Percentiles rank a stretch among this genome's conserved stretches.
Conservation (phyloP, 2,113 vertebrate genomes). For the Pygoscelis adeliae region DNA sequence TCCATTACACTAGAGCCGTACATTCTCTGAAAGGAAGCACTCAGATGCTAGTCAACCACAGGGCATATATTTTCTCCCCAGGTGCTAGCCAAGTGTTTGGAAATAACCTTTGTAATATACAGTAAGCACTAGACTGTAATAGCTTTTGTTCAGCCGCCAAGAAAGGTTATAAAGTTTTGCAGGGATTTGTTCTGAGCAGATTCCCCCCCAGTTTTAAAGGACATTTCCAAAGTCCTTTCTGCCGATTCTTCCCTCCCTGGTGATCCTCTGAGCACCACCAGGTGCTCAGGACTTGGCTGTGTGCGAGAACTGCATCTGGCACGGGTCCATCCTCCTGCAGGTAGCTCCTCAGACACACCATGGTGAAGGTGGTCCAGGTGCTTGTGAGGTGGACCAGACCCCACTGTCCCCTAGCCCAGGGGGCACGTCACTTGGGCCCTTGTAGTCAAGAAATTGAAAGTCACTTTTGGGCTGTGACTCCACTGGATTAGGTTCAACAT, state of each 20-base stretch:
- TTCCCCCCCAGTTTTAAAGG: not conserved
- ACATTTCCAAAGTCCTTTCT: not conserved
- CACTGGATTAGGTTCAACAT: not conserved
- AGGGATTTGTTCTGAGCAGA: not conserved
- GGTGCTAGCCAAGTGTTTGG: conserved; percentile 27
- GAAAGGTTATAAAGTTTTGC: conserved; percentile 13
- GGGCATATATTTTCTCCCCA: conserved; percentile 20
- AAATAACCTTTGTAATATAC: conserved; percentile 13
- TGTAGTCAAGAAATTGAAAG: not conserved
- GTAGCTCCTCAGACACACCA: not conserved
- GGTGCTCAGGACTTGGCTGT: not conserved
- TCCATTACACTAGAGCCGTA: not conserved
- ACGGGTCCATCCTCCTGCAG: not conserved
- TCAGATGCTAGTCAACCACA: not conserved
- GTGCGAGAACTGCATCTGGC: not conserved
- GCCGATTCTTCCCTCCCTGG: not conserved
- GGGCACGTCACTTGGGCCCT: not conserved
- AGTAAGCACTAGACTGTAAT: not conserved
- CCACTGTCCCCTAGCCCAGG: too few species aligned
- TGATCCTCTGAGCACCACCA: accelerated
- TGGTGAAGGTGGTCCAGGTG: accelerated
- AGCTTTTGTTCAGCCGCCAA: not conserved
- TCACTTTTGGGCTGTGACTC: not conserved
- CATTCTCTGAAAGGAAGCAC: not conserved
- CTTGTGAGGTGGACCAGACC: not conserved